Evolutionary conservation across 1,140 invertebrate species (phyloP).

Genomic region (Cotesia chilonis): DNA sequence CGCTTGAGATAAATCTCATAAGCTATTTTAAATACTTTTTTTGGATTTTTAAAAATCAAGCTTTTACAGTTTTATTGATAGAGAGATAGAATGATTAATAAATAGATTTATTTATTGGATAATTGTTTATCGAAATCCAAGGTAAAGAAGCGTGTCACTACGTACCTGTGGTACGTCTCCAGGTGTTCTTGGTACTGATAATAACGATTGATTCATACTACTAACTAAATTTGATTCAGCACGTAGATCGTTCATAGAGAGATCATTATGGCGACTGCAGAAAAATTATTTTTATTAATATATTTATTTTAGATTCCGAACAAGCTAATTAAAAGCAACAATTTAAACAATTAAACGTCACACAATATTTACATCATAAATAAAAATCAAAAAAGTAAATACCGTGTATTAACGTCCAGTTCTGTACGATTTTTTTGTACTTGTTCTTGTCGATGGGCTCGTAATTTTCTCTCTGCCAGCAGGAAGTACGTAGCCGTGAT

Average conservation of each 20-base stretch:
- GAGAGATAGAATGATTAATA: too few species aligned
- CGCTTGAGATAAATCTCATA: conserved; percentile 1
- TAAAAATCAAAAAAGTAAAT: conserved; percentile 12
- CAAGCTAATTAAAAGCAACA: too few species aligned
- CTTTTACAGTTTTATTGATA: too few species aligned
- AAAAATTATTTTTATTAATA: conserved; percentile 25
- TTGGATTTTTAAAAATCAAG: background rate
- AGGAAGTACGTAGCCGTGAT: conserved; percentile 98
- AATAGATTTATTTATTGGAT: too few species aligned
- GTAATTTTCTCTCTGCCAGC: conserved; percentile 90
- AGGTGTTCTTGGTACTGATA: conserved; percentile 70
- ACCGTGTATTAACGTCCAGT: conserved; percentile 55
- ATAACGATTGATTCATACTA: conserved; percentile 61
- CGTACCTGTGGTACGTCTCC: conserved; percentile 71
- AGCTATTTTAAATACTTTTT: background rate
- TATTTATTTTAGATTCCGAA: background rate
- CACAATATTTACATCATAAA: background rate
- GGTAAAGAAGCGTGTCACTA: conserved; percentile 35
- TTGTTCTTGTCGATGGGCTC: conserved; percentile 75
- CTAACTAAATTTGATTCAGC: conserved; percentile 61
- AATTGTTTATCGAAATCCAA: conserved; percentile 5
- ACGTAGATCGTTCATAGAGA: conserved; percentile 53
- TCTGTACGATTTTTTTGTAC: conserved; percentile 60
- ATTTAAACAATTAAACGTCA: too few species aligned
- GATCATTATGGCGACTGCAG: conserved; percentile 52